phyloP scores from a whole-genome alignment of 2,113 vertebrate species.

The Panthera uncia region DNA sequence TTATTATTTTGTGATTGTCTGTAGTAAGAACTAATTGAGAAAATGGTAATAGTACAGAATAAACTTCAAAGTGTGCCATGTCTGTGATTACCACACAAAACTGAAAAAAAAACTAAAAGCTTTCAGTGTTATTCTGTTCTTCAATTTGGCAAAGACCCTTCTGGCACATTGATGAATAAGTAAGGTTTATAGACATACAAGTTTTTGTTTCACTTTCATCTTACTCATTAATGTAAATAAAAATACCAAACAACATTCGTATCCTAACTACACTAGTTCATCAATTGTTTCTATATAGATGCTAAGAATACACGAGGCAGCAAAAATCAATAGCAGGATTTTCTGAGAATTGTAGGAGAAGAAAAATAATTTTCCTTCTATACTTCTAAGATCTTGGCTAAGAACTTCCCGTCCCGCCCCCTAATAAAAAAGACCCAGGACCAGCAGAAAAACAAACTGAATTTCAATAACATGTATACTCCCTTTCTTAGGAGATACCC shows the following conservation, averaged over 20 bases:
- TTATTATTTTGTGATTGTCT: background rate
- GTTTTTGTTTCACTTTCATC: background rate
- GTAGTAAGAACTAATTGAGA: background rate
- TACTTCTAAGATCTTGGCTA: background rate
- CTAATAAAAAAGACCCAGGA: background rate
- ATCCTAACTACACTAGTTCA: background rate
- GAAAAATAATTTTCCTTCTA: conserved; percentile 18
- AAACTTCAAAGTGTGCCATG: background rate
- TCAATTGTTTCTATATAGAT: background rate
- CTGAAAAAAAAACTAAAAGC: background rate
- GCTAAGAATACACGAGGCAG: background rate
- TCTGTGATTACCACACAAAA: background rate
- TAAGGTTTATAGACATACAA: background rate
- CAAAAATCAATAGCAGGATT: background rate
- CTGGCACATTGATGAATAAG: background rate
- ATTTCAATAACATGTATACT: background rate
- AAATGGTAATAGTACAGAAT: background rate
- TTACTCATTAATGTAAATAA: background rate
- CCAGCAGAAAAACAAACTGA: background rate
- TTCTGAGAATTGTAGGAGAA: background rate
- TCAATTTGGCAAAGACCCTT: background rate
- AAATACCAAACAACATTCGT: background rate
- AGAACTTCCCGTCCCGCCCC: background rate
- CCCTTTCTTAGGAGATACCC: background rate
- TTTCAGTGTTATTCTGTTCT: background rate